These are phyloP conservation scores for Pristionchus arcanus DNA, from an alignment of 2,888 invertebrate species.

Conservation along the genomic window DNA sequence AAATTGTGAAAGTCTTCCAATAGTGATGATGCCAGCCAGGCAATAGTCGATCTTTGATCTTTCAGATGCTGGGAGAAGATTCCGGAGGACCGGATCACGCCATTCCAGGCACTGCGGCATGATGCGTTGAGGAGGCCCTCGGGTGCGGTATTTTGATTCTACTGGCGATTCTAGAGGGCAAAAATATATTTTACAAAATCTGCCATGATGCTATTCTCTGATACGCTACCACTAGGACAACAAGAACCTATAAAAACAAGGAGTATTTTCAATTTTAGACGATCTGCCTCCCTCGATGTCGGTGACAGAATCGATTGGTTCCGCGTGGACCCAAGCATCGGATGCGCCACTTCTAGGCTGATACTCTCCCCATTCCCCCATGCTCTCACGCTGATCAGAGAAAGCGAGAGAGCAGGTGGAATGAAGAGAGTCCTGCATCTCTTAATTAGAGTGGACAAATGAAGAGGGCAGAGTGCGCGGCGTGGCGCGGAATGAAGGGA, in stretches of 20 bases:
- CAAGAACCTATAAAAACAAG: too few species aligned
- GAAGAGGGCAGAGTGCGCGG: too few species aligned
- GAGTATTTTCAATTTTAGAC: background rate
- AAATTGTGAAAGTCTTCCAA: too few species aligned
- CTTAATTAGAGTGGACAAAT: too few species aligned
- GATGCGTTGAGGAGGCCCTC: conserved; percentile 2
- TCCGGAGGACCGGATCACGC: conserved; percentile 91
- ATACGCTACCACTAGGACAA: too few species aligned
- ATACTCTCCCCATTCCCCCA: background rate
- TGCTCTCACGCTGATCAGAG: background rate
- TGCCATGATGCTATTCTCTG: too few species aligned
- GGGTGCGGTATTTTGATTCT: background rate
- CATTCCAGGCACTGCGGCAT: conserved; percentile 88
- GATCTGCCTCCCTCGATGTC: conserved; percentile 45
- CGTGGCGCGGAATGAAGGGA: too few species aligned
- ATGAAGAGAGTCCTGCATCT: background rate
- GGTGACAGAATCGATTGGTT: conserved; percentile 26
- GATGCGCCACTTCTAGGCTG: conserved; percentile 47
- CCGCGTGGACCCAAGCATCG: conserved; percentile 52
- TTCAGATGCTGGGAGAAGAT: conserved; percentile 93
- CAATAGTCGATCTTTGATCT: conserved; percentile 7
- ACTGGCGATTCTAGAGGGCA: background rate
- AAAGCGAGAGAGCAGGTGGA: background rate
- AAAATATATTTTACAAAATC: background rate
- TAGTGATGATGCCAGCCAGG: background rate